A percentile compares a stretch with the other conserved stretches of the same genome.
phyloP scores from a whole-genome alignment of 2,888 invertebrate genomes.

The Brachylomia viminalis region DNA sequence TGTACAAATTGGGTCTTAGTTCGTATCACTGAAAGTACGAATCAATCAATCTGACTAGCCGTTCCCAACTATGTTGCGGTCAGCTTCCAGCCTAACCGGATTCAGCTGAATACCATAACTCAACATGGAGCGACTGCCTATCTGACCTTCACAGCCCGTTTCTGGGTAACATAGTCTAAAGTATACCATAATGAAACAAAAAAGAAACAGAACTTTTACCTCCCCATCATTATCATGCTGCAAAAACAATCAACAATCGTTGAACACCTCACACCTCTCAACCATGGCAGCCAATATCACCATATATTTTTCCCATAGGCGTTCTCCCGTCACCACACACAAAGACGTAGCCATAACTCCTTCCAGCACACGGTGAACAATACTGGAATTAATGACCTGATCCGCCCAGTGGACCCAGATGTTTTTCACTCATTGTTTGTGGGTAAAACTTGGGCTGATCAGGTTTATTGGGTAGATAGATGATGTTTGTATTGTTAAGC shows the following conservation, averaged over 20 bases:
- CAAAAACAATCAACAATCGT: neutral
- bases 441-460: constrained; percentile 46
- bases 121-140: too few species aligned
- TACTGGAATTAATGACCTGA: constrained; percentile 79
- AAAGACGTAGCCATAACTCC: constrained; percentile 67
- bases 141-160: too few species aligned
- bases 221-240: neutral
- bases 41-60: too few species aligned
- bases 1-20: too few species aligned
- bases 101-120: too few species aligned
- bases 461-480: constrained; percentile 11
- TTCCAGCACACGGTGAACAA: constrained; percentile 71
- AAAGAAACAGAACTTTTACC: neutral
- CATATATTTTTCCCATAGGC: constrained; percentile 67
- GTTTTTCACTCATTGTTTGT: constrained; percentile 65
- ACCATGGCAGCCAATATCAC: constrained; percentile 31
- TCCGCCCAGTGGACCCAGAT: constrained; percentile 71
- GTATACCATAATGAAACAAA: too few species aligned
- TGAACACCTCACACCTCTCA: neutral
- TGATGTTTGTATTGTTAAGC: neutral
- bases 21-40: too few species aligned
- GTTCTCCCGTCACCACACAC: constrained; percentile 58
- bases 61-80: too few species aligned
- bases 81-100: too few species aligned
- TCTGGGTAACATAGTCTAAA: too few species aligned